Evolutionary conservation across 2,888 invertebrate genomes (phyloP).

Genomic region (Leptopilina myrica): DNA sequence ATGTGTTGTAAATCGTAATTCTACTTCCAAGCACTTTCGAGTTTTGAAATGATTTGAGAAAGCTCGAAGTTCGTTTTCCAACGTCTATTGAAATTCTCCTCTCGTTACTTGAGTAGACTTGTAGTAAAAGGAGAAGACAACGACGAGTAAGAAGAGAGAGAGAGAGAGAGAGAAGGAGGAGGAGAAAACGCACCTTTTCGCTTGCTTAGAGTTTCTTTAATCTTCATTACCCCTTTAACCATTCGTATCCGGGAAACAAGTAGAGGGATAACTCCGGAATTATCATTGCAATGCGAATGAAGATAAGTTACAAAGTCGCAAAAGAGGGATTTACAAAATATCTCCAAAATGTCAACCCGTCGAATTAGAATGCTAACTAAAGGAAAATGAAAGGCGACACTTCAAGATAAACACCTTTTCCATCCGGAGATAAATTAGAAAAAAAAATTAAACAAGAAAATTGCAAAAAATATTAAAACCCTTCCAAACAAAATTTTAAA

Average conservation of each 20-base stretch:
- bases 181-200: constrained; percentile 8
- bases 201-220: constrained; percentile 34
- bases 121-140: constrained; percentile 21
- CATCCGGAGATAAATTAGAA: not conserved
- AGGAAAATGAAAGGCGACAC: constrained; percentile 30
- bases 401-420: constrained; percentile 8
- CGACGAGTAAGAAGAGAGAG: constrained; percentile 19
- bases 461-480: too few relatives aligned
- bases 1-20: constrained; percentile 14
- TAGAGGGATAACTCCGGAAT: constrained; percentile 55
- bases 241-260: constrained; percentile 37
- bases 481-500: too few relatives aligned
- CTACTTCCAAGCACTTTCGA: constrained; percentile 2
- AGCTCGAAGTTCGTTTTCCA: constrained; percentile 37
- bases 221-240: constrained; percentile 34
- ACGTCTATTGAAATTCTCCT: constrained; percentile 27
- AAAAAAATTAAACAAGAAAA: not conserved
- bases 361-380: constrained; percentile 17
- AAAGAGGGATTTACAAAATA: constrained; percentile 30
- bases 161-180: not conserved
- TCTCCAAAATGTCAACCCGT: constrained; percentile 24
- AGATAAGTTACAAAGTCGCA: constrained; percentile 29
- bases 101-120: constrained; percentile 40
- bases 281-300: constrained; percentile 50
- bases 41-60: constrained; percentile 38